phyloP scores from a whole-genome alignment of 2,113 vertebrate genomes.

The Pachypanchax playfairii region DNA sequence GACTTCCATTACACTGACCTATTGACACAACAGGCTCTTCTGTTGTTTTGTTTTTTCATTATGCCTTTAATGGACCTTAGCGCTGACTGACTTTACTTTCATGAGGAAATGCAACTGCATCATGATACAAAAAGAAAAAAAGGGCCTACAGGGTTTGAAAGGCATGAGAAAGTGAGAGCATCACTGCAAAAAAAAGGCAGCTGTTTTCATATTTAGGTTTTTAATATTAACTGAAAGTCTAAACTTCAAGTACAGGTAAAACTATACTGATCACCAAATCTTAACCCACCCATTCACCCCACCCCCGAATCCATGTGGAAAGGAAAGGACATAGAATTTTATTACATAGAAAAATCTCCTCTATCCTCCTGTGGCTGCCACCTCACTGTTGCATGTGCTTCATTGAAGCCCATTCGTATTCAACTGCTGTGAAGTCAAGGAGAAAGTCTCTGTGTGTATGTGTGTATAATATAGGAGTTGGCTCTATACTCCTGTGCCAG shows the following conservation, averaged over 20 bases:
- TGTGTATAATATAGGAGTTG: slow-evolving; percentile 60
- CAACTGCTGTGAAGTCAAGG: slow-evolving; percentile 63
- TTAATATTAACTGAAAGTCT: neutral
- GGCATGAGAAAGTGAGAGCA: neutral
- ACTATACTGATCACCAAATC: neutral
- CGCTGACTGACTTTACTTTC: neutral
- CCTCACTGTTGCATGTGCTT: slow-evolving; percentile 60
- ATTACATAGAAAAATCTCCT: slow-evolving; percentile 45
- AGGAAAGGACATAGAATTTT: slow-evolving; percentile 30
- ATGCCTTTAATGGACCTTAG: neutral
- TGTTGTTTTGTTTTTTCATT: too few relatives aligned
- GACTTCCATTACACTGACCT: neutral
- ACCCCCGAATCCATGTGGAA: slow-evolving; percentile 42
- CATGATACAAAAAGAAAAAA: neutral
- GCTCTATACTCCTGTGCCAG: slow-evolving; percentile 63
- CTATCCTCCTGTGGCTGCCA: slow-evolving; percentile 51
- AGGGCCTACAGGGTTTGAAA: neutral
- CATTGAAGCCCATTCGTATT: slow-evolving; percentile 64
- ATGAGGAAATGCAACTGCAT: neutral
- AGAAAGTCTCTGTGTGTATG: slow-evolving; percentile 52
- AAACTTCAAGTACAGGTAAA: neutral
- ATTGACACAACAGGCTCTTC: neutral
- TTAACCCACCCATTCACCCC: neutral
- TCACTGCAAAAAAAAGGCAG: neutral
- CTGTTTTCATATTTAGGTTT: neutral